Evolutionary conservation across 2,113 vertebrate species (phyloP).

Genomic region (Thamnophis sirtalis): DNA sequence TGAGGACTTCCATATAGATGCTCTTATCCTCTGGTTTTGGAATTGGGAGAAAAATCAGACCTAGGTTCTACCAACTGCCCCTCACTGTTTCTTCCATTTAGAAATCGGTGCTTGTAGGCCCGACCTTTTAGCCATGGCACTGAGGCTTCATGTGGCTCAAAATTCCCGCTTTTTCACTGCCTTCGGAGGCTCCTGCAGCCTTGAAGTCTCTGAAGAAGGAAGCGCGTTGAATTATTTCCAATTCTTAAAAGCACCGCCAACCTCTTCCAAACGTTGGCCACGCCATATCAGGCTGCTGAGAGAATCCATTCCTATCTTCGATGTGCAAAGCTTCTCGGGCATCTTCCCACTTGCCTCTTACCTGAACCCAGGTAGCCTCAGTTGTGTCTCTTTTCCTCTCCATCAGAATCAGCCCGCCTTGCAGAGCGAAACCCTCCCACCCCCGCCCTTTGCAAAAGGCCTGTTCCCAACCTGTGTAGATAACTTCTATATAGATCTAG

Average conservation of each 20-base stretch:
- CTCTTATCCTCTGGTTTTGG: not conserved
- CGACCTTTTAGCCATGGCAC: not conserved
- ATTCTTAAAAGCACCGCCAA: not conserved
- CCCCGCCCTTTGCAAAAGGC: not conserved
- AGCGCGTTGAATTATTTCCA: not conserved
- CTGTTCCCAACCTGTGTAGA: conserved; percentile 36
- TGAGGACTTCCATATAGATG: not conserved
- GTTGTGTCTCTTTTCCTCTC: not conserved
- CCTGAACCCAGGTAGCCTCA: not conserved
- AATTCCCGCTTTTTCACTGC: not conserved
- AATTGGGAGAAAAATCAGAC: not conserved
- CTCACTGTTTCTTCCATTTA: not conserved
- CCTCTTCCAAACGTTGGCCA: no score
- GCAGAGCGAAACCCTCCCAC: not conserved
- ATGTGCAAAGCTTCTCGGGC: no score
- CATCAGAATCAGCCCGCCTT: not conserved
- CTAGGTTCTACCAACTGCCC: not conserved
- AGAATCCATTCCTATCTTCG: not conserved
- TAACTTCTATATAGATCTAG: not conserved
- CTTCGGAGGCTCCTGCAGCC: not conserved
- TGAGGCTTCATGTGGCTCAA: not conserved
- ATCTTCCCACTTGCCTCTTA: not conserved
- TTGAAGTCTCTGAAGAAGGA: not conserved
- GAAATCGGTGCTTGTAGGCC: not conserved
- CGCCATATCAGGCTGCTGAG: not conserved